Evolutionary conservation across 2,888 invertebrate species (phyloP), one percentile per base, ranked within the genome.

Genomic region (Epinotia nisella): DNA sequence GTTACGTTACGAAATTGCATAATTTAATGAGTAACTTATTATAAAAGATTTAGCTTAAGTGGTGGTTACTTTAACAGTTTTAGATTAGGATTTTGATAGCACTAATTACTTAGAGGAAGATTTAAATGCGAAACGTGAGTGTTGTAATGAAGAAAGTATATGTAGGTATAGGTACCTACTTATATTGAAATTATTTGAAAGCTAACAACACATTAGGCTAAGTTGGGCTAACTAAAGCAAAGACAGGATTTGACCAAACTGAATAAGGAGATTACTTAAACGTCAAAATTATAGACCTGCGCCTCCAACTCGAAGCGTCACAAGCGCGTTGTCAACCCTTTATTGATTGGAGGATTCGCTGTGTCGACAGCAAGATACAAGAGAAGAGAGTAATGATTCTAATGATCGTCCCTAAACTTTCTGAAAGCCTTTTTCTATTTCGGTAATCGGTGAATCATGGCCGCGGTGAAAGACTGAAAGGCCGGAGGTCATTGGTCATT

Each of bases 1-100:
- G 61, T 72, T 72, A 35, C 1, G 61, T 72, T 72, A 55, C 67
- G 45, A 72, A 72, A 67, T 39, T 56, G 67, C 67, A 68, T 72
- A 45, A 58, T 68, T 72, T 39, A 68, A 67, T 59, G 58, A 56
- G 64, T 67, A 67, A 67, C 49, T 55, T 64, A 70, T 70, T 70
- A 56, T 15, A 19, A 45, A 64, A 62, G 17, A 51, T 59, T 61
- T 29, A 39, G 13, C 39, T 62, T 62, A 55, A 62, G 55, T 39
- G 55, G 35, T 53, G 49, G 62, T 29, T 62, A 49, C n/a, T 62
- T n/a, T 17, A 29, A 49, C 7, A 24, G 49, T 51, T 49, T n/a
- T 59, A 35, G 62, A 49, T 62, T 49, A 49, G 62, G 29, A 62
- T 29, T 49, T 61, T 21, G 45, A 61, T 61, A 61, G 9, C 21